These are phyloP conservation scores for Periphyllus acericola DNA, from an alignment of 2,888 invertebrate species.

Conservation along the genomic window DNA sequence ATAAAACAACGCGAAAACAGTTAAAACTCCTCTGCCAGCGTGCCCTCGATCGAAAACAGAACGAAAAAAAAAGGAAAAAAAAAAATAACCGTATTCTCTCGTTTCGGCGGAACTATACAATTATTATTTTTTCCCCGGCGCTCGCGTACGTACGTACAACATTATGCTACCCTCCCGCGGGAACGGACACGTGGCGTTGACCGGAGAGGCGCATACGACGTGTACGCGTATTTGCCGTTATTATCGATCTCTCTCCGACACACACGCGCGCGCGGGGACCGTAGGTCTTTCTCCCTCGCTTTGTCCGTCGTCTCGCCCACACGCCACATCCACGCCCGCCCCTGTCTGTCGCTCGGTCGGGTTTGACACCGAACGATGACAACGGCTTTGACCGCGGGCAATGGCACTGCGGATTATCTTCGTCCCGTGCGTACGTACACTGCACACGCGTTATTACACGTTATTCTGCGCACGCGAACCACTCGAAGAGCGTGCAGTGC, in stretches of 20 bases:
- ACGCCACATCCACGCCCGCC: neutral
- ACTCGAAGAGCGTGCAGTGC: neutral
- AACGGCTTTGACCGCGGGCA: conserved; percentile 9
- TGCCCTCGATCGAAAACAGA: neutral
- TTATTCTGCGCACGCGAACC: neutral
- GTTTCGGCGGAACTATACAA: conserved; percentile 28
- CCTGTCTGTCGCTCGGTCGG: neutral
- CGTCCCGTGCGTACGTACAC: neutral
- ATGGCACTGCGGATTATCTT: conserved; percentile 24
- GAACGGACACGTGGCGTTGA: conserved; percentile 42
- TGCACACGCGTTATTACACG: conserved; percentile 1
- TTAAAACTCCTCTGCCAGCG: neutral
- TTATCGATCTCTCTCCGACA: conserved; percentile 35
- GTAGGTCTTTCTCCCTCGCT: neutral
- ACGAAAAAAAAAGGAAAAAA: neutral
- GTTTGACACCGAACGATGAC: conserved; percentile 23
- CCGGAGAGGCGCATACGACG: conserved; percentile 1
- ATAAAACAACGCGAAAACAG: neutral
- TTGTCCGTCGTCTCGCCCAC: neutral
- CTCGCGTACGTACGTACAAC: neutral
- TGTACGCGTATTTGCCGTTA: conserved; percentile 34
- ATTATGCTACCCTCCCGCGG: conserved; percentile 5
- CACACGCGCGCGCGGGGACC: too few species aligned
- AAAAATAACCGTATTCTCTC: neutral
- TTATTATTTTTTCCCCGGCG: conserved; percentile 2